Evolutionary conservation across 2,113 vertebrate species (phyloP), one percentile per base, ranked within the genome.

Genomic region (Thalassarche chlororhynchos): DNA sequence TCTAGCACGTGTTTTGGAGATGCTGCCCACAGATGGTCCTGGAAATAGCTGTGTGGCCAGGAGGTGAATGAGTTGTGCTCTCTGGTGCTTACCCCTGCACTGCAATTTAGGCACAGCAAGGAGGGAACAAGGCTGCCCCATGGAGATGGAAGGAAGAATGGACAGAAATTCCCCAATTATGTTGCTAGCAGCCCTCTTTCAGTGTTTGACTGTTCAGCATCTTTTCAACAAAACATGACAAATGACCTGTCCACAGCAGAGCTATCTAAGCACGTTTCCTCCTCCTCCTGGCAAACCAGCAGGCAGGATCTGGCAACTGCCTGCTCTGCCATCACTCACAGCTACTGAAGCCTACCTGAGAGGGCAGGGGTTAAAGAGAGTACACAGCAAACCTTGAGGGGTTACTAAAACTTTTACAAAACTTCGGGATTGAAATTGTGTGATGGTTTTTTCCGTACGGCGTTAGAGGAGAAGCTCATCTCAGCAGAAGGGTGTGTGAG

Each of bases 211-310:
- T 12, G 31, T 79, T 86, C 44, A 57, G 20, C 31, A 65, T 23
- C 61, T 93, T 60, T 61, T 86, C 28, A 83, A 36, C 19, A 57
- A 72, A 85, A 80, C 1, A 0, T 47, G 40, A 65, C 52, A 55
- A 88, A 84, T 61, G 17, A 57, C 36, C 58, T 77, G 34, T 69
- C 49, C 32, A 36, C 44, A 72, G 26, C 47, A 40, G 55, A 75
- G 54, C 54, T 65, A 31, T 42, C 36, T 19, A 54, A 75, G 44
- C 1, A 1, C 0, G 0, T 81, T 84, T 87, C 31, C 44, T 89
- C n/a, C 36, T 85, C 28, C 52, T 34, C 36, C 44, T 42, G 70
- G 42, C 52, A 90, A 71, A 32, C 38, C 66, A 75, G 51, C 51
- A 61, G 70, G 34, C 60, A 87, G 46, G 28, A 42, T 64, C 83